These are phyloP conservation scores for Sitta carolinensis DNA, from an alignment of 2,797 vertebrate genomes.

Conservation along the genomic window DNA sequence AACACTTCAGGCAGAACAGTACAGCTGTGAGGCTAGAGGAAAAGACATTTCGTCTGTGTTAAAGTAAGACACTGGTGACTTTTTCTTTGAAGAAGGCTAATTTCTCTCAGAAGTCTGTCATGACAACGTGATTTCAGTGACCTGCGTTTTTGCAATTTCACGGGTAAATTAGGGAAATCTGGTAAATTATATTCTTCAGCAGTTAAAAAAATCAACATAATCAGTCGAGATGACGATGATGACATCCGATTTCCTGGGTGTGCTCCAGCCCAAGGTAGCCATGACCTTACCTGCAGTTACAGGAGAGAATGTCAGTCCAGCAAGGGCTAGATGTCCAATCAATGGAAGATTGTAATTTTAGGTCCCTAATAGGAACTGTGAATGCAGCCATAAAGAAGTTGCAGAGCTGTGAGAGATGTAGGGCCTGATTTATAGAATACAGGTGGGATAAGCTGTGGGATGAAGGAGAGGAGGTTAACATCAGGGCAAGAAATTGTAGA, in stretches of 20 bases:
- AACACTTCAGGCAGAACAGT: neutral
- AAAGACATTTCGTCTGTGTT: neutral
- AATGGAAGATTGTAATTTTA: neutral
- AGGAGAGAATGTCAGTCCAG: neutral
- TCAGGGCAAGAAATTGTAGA: neutral
- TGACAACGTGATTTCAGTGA: rapidly evolving
- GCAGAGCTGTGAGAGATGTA: neutral
- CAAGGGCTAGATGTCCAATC: neutral
- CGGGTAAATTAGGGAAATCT: neutral
- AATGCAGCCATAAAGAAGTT: neutral
- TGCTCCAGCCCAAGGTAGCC: neutral
- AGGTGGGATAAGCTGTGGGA: neutral
- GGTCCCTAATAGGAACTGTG: neutral
- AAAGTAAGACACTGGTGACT: neutral
- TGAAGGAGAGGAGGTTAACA: neutral
- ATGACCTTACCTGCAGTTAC: neutral
- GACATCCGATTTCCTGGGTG: rapidly evolving
- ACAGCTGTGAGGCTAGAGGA: neutral
- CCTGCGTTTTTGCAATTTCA: neutral
- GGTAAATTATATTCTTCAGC: neutral
- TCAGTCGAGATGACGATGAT: neutral
- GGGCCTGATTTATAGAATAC: neutral
- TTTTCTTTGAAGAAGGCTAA: neutral
- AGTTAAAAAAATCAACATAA: neutral
- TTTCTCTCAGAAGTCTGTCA: neutral